A percentile compares a stretch with the other conserved stretches of the same genome.
These are phyloP conservation scores for Aurelia aurita complex sp. Pacific DNA, from an alignment of 30 jellyfish, hydroid and myxozoan species.

Conservation along the genomic window DNA sequence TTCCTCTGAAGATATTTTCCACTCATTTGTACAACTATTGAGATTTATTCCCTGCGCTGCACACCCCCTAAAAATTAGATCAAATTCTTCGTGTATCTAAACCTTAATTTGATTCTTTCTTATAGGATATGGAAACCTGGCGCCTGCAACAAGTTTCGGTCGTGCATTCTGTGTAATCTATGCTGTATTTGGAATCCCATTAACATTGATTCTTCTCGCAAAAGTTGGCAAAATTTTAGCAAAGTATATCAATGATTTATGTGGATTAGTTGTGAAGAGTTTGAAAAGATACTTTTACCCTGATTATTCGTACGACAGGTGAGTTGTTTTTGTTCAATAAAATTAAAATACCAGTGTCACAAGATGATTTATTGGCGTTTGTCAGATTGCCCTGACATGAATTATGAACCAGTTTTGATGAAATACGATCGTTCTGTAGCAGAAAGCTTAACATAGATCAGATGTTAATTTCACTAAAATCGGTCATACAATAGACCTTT, in stretches of 20 bases:
- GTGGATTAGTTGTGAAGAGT: constrained; percentile 73
- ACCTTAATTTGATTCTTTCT: not conserved
- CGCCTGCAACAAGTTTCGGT: constrained; percentile 86
- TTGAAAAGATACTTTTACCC: constrained; percentile 75
- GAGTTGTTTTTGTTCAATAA: not conserved
- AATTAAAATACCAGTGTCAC: not conserved
- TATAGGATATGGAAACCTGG: constrained; percentile 92
- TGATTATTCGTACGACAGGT: constrained; percentile 83
- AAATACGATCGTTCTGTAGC: too few relatives aligned
- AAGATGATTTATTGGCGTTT: not conserved
- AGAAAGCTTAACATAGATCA: too few relatives aligned
- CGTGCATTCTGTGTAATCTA: constrained; percentile 91
- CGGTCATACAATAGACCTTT: too few relatives aligned
- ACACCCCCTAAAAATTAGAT: too few relatives aligned
- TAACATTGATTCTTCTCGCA: constrained; percentile 85
- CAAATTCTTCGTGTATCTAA: too few relatives aligned
- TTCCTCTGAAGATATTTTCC: too few relatives aligned
- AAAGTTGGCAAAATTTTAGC: constrained; percentile 87
- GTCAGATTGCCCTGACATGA: too few relatives aligned
- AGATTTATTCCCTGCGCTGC: too few relatives aligned
- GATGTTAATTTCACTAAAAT: too few relatives aligned
- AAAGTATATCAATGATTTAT: constrained; percentile 76
- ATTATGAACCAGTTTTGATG: too few relatives aligned
- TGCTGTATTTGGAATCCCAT: constrained; percentile 93
- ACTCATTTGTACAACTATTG: too few relatives aligned